A percentile compares a stretch with the other conserved stretches of the same genome.
These are phyloP conservation scores for Psephotus haematonotus DNA, from an alignment of 2,113 vertebrate species.

Conservation along the genomic window DNA sequence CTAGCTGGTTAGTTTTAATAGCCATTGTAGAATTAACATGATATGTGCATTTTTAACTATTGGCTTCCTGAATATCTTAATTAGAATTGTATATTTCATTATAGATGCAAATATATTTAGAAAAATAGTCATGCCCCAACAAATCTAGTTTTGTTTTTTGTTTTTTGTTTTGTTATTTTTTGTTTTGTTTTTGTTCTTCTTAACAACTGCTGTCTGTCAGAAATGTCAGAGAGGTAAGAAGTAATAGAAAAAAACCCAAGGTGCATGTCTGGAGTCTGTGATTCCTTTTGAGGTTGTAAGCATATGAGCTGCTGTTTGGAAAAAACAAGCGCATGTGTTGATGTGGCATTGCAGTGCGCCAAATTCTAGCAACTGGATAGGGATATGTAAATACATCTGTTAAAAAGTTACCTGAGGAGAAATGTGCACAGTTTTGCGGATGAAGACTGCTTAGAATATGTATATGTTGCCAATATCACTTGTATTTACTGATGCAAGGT, in stretches of 20 bases:
- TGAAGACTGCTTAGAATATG: neutral
- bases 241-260: slow-evolving; percentile 53
- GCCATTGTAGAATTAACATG: neutral
- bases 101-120: slow-evolving; percentile 52
- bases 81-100: slow-evolving; percentile 30
- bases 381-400: neutral
- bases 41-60: neutral
- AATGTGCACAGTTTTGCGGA: slow-evolving; percentile 24
- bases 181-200: slow-evolving; percentile 72
- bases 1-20: neutral
- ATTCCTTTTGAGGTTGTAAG: slow-evolving; percentile 60
- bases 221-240: slow-evolving; percentile 84
- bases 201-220: slow-evolving; percentile 82
- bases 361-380: neutral
- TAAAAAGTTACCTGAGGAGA: slow-evolving; percentile 43
- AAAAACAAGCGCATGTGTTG: slow-evolving; percentile 73
- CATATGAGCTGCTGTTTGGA: slow-evolving; percentile 41
- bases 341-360: slow-evolving; percentile 74
- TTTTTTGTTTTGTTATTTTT: slow-evolving; percentile 55
- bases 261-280: slow-evolving; percentile 78
- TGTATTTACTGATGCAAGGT: slow-evolving; percentile 48
- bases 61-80: neutral
- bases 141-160: slow-evolving; percentile 60
- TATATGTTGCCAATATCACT: slow-evolving; percentile 5
- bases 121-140: slow-evolving; percentile 64